phyloP scores from a whole-genome alignment of 2,888 invertebrate species.

The Latheticus oryzae region DNA sequence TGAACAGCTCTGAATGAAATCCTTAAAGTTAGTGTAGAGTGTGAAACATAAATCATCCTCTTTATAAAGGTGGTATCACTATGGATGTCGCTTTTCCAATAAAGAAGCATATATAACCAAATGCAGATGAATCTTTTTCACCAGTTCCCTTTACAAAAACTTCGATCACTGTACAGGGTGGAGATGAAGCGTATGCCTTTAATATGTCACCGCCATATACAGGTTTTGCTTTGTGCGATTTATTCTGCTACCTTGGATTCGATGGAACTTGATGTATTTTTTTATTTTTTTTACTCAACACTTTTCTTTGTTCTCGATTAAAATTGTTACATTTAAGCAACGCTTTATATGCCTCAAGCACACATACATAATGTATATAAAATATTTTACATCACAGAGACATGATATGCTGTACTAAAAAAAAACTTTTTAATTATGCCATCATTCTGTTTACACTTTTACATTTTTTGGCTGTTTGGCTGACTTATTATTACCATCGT shows the following conservation, averaged over 20 bases:
- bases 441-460: too few relatives aligned
- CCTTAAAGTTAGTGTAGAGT: constrained; percentile 40
- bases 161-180: constrained; percentile 31
- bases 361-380: constrained; percentile 30
- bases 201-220: constrained; percentile 36
- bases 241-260: constrained; percentile 24
- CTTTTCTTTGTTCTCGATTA: constrained; percentile 4
- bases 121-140: constrained; percentile 41
- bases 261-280: constrained; percentile 12
- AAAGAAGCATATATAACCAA: constrained; percentile 42
- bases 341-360: constrained; percentile 24
- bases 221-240: constrained; percentile 25
- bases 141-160: constrained; percentile 28
- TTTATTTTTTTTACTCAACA: constrained; percentile 9
- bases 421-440: too few relatives aligned
- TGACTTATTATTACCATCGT: too few relatives aligned
- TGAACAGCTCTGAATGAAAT: constrained; percentile 39
- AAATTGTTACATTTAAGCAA: constrained; percentile 24
- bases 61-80: constrained; percentile 41
- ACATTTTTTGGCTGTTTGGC: too few relatives aligned
- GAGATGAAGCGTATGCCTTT: constrained; percentile 35
- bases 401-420: constrained; percentile 26
- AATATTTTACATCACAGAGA: constrained; percentile 32
- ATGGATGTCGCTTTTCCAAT: constrained; percentile 39
- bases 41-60: constrained; percentile 43